Evolutionary conservation across 2,113 vertebrate species (phyloP).

Genomic region (Pandion haliaetus): DNA sequence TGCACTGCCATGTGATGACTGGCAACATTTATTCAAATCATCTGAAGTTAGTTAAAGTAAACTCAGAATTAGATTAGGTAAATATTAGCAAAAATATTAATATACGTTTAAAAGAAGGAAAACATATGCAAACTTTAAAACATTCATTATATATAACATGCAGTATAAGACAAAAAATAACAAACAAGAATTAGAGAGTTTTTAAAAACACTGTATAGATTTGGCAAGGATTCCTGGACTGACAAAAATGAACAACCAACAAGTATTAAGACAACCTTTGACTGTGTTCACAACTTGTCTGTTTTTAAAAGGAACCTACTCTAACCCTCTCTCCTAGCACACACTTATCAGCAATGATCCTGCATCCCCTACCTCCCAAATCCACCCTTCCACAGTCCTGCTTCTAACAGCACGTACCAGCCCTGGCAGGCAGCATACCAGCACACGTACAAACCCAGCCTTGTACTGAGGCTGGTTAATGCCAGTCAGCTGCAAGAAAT

Average conservation of each 20-base stretch:
- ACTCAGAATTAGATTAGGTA: conserved; percentile 46
- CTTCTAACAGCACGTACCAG: not conserved
- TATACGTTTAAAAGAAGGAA: not conserved
- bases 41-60: conserved; percentile 40
- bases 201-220: not conserved
- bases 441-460: not conserved
- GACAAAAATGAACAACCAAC: not conserved
- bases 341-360: accelerated
- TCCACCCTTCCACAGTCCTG: not conserved
- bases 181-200: not conserved
- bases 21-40: conserved; percentile 6
- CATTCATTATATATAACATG: not conserved
- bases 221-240: not conserved
- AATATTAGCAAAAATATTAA: conserved; percentile 62
- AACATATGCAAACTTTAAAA: not conserved
- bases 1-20: not conserved
- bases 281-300: not conserved
- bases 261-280: not conserved
- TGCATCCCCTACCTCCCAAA: accelerated
- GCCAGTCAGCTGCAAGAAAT: not conserved
- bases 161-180: not conserved
- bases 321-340: not conserved
- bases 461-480: accelerated
- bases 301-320: not conserved
- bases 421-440: not conserved